Evolutionary conservation across 2,888 invertebrate species (phyloP).

Genomic region (Hemaris fuciformis): DNA sequence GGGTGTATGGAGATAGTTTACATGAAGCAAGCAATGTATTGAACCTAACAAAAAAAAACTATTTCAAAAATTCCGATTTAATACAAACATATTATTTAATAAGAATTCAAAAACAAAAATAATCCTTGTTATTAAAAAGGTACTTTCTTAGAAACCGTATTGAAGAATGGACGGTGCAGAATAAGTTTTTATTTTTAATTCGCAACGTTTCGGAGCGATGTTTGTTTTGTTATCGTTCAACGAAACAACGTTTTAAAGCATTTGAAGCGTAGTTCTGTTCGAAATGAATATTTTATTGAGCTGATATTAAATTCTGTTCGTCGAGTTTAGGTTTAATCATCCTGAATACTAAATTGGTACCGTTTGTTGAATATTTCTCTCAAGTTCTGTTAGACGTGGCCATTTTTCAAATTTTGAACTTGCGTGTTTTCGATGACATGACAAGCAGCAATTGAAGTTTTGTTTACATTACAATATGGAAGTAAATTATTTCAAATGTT

Average conservation of each 20-base stretch:
- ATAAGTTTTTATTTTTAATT: conserved; percentile 1
- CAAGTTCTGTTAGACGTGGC: not conserved
- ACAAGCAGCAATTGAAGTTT: not conserved
- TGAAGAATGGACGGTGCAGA: not conserved
- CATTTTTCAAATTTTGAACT: not conserved
- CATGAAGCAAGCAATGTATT: not conserved
- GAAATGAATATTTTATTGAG: conserved; percentile 10
- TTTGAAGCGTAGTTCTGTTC: not conserved
- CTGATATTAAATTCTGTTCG: conserved; percentile 12
- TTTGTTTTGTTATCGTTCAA: conserved; percentile 2
- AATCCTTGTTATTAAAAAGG: not conserved
- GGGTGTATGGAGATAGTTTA: not conserved
- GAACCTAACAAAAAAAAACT: no score
- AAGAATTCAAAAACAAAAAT: not conserved
- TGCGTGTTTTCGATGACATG: not conserved
- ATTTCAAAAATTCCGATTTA: no score
- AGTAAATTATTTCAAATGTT: not conserved
- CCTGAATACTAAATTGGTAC: conserved; percentile 8
- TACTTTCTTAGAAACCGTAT: not conserved
- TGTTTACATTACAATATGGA: not conserved
- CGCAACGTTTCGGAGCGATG: not conserved
- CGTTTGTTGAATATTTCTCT: conserved; percentile 10
- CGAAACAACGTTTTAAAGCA: not conserved
- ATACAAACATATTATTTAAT: not conserved
- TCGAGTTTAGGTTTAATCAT: conserved; percentile 11